phyloP scores from a whole-genome alignment of 2,113 vertebrate species.

The Entomyzon cyanotis region DNA sequence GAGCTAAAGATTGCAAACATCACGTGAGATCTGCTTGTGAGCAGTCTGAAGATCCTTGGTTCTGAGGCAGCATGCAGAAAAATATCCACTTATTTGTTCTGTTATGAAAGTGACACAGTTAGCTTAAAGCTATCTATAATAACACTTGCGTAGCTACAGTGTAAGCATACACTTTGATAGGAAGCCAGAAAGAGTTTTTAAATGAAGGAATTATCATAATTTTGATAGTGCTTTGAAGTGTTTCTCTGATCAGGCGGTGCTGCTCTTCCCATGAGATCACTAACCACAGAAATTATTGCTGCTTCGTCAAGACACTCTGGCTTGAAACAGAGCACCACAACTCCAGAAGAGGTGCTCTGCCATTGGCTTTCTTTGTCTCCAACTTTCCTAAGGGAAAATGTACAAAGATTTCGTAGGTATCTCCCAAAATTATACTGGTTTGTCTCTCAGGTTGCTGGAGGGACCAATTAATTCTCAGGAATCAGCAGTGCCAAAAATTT shows the following conservation, averaged over 20 bases:
- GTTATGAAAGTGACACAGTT: neutral
- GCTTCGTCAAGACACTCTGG: neutral
- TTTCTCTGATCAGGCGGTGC: constrained; percentile 15
- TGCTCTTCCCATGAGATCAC: constrained; percentile 20
- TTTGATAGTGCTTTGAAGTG: constrained; percentile 55
- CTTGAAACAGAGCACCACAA: neutral
- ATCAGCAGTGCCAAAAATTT: neutral
- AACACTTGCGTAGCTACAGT: constrained; percentile 11
- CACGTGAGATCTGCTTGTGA: neutral
- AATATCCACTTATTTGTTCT: neutral
- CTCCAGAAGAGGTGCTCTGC: neutral
- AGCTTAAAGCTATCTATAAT: constrained; percentile 38
- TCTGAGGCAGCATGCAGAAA: neutral
- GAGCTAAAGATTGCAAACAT: neutral
- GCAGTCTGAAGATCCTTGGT: neutral
- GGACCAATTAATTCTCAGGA: neutral
- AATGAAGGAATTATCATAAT: constrained; percentile 58
- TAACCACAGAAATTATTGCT: constrained; percentile 2
- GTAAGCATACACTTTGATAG: constrained; percentile 30
- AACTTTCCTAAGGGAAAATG: neutral
- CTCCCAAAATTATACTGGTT: neutral
- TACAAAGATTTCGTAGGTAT: neutral
- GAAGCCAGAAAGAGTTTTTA: constrained; percentile 38
- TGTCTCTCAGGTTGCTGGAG: neutral
- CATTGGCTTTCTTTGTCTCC: neutral